Base-by-base conservation (phyloP, 2,888 invertebrate genomes). In the Cephonodes hylas region DNA sequence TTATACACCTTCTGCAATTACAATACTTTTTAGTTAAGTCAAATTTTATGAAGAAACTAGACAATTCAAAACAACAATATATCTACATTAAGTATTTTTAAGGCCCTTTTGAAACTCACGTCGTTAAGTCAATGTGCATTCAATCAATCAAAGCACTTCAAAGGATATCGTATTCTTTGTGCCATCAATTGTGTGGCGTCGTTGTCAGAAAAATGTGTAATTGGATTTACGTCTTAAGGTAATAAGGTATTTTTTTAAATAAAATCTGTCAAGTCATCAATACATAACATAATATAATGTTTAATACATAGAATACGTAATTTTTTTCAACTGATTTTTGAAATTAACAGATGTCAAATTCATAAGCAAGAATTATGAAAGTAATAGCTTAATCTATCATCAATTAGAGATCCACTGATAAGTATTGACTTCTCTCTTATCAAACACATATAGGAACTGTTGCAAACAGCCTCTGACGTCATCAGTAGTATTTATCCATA, bases 71-170 rank as follows among this genome's bases (percentile, higher is more conserved):
- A 38, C 38, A n/a, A 22, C 27, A 53, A 6, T 38, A 34, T 3
- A 5, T 56, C 7, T 34, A 34, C 6, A 6, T 10, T 1, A n/a
- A 20, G 57, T 18, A 18, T 31, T n/a, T 57, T 6, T 7, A 34
- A 20, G 38, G n/a, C 7, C 5, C 20, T 58, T 42, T 34, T n/a
- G n/a, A 23, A 42, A 58, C 22, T 42, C 8, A 22, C 0, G 18
- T 81, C 72, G 80, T 86, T 85, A 85, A 72, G 2, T 62, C 76
- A 65, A 85, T 85, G 86, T 85, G 79, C 77, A 79, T 68, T 63
- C 81, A 71, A 66, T 65, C 75, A 76, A 70, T 86, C 84, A 84
- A 68, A 68, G 68, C 60, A 71, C 74, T 72, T 76, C 79, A 78
- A 83, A 83, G 15, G 66, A 22, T 23, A 56, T 64, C 61, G 64